Percentiles rank a stretch among this genome's conserved stretches.
Evolutionary conservation across 2,797 vertebrate genomes (phyloP).

Genomic region (Bucorvus abyssinicus): DNA sequence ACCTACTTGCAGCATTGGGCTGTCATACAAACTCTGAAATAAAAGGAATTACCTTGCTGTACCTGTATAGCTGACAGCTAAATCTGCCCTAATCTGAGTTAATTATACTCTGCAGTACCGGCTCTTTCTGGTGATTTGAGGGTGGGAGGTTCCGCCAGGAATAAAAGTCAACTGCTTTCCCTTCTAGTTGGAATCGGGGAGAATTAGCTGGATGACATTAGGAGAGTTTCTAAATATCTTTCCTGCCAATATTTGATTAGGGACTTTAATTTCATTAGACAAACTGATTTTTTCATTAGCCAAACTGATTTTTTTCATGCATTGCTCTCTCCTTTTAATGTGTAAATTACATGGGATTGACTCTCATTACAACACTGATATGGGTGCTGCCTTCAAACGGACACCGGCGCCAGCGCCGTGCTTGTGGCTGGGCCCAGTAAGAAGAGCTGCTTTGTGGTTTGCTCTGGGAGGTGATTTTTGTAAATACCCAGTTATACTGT

Average conservation of each 20-base stretch:
- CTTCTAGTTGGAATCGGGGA: slow-evolving; percentile 48
- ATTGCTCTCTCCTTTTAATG: slow-evolving; percentile 78
- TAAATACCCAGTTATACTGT: background rate
- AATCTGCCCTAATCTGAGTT: slow-evolving; percentile 55
- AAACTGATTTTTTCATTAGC: slow-evolving; percentile 76
- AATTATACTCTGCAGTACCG: slow-evolving; percentile 64
- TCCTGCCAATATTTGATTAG: slow-evolving; percentile 81
- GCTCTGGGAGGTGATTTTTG: background rate
- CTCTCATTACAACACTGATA: slow-evolving; percentile 78
- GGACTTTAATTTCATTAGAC: slow-evolving; percentile 83
- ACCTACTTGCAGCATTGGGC: background rate
- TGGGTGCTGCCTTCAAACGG: slow-evolving; percentile 74
- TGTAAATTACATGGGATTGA: slow-evolving; percentile 82
- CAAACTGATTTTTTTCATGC: slow-evolving; percentile 77
- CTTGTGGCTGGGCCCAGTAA: background rate
- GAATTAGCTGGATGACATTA: slow-evolving; percentile 68
- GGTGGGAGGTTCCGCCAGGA: slow-evolving; percentile 57
- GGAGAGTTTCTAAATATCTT: slow-evolving; percentile 78
- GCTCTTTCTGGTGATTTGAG: slow-evolving; percentile 69
- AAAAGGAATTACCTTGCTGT: background rate
- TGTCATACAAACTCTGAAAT: background rate
- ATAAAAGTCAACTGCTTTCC: slow-evolving; percentile 70
- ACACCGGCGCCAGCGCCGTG: background rate
- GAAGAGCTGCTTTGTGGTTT: background rate
- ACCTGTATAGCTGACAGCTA: background rate